These are phyloP conservation scores for Lithophane leautieri DNA, from an alignment of 2,888 invertebrate genomes.

Conservation along the genomic window DNA sequence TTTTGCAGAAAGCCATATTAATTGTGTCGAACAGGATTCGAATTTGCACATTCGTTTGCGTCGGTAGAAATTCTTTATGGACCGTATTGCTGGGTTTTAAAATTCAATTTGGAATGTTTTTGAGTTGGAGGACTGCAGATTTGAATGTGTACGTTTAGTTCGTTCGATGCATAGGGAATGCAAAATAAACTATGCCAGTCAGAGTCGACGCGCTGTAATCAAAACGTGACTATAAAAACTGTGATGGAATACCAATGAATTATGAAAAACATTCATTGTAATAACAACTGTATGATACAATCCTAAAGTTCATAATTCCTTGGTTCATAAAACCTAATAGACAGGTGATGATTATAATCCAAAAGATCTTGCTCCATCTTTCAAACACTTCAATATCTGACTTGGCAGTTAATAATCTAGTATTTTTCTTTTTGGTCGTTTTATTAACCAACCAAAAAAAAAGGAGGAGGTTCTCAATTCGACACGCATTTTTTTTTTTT, in stretches of 20 bases:
- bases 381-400: conserved; percentile 32
- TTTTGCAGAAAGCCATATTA: conserved; percentile 43
- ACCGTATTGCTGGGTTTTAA: conserved; percentile 38
- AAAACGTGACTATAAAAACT: conserved; percentile 77
- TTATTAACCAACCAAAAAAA: too few relatives aligned
- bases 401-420: conserved; percentile 39
- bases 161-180: conserved; percentile 78
- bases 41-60: conserved; percentile 40
- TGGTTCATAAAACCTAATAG: conserved; percentile 3
- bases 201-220: conserved; percentile 63
- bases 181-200: conserved; percentile 70
- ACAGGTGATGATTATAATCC: conserved; percentile 47
- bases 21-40: conserved; percentile 62
- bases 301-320: conserved; percentile 17
- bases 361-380: conserved; percentile 53
- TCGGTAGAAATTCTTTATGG: background rate
- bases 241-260: conserved; percentile 75
- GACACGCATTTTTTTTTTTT: too few relatives aligned
- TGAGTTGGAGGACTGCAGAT: conserved; percentile 43
- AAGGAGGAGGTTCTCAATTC: too few relatives aligned
- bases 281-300: conserved; percentile 20
- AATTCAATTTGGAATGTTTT: conserved; percentile 48
- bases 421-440: conserved; percentile 1
- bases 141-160: conserved; percentile 64
- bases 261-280: conserved; percentile 52